Evolutionary conservation across 2,888 invertebrate genomes (phyloP), one percentile per base, ranked within the genome.

Genomic region (Allygus modestus): DNA sequence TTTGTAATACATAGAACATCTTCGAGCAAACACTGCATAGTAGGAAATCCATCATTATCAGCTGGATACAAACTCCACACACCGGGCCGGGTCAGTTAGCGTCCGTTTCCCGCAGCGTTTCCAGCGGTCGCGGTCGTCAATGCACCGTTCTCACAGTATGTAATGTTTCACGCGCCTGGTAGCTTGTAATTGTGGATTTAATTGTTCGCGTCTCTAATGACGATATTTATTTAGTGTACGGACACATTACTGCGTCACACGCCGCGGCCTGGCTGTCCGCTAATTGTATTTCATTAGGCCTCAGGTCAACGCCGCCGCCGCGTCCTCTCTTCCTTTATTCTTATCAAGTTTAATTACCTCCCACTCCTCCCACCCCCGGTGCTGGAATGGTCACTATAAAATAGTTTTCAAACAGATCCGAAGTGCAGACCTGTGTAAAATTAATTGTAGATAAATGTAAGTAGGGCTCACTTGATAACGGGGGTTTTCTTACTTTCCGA

Each of bases 281-380:
- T 73, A 79, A 79, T 79, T 79, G 79, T 79, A 79, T 79, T 79
- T 79, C 79, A 79, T 79, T 79, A 79, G 31, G 31, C 58, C 33
- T 77, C 26, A 26, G 33, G 28, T 20, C 15, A 41, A 7, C 20
- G 12, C 41, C 11, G 46, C 75, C 26, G 33, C 41, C 41, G 20
- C 20, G 1, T 20, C 20, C 28, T 31, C 65, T 28, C n/a, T 31
- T 65, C 65, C 65, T 65, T 28, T 15, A 5, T 65, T 65, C 26
- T 65, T 31, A 65, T 28, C 65, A 31, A 28, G 26, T 28, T 15
- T 65, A 65, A 65, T 65, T 65, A 17, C 65, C 65, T 17, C 54
- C 54, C 20, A 15, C 5, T 15, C 5, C 37, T 37, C 11, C 37
- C 37, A 37, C 37, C 7, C 37, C 12, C 9, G 46, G 12, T 46